Evolutionary conservation across 2,888 invertebrate species (phyloP), one percentile per base, ranked within the genome.

Genomic region (Trissoscelio sp.): DNA sequence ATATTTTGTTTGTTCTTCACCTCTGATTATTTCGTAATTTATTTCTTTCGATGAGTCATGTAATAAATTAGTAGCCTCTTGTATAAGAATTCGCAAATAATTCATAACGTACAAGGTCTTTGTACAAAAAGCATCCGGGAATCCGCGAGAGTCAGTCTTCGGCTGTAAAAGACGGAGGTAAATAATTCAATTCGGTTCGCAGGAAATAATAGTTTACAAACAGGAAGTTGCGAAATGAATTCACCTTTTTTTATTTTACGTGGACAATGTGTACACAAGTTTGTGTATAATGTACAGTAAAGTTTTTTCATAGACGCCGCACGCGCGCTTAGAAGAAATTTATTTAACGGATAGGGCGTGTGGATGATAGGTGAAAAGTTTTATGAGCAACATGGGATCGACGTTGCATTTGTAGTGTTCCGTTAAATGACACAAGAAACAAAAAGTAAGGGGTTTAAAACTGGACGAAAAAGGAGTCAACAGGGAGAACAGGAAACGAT

Each of bases 341-440:
- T 77, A 81, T 81, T 81, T 77, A 58, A 39, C 75, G 58, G 44
- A 53, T 44, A n/a, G n/a, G 58, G 58, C 34, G 58, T 70, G 80
- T 53, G 53, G 34, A 46, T 66, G 70, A 80, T 64, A 58, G 62
- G 66, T 37, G 66, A 75, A 70, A 77, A 72, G 72, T 75, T 81
- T 81, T 81, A 77, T 81, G 69, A 34, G 53, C 46, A 64, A 64
- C 74, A 48, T 74, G 74, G 74, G 81, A 77, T 81, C 66, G 77
- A 75, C 72, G 60, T 66, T 57, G 58, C 64, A 64, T 72, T 79
- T 64, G 70, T 42, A 79, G 70, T 31, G 48, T 51, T 51, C 44
- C 34, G 64, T 70, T 58, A 66, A 66, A 62, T 77, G 64, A 72
- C 22, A 42, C 1, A 48, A 42, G 28, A 57, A 44, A 66, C 12